Evolutionary conservation across 2,113 vertebrate genomes (phyloP), one percentile per base, ranked within the genome.

Genomic region (Bagarius yarrelli): DNA sequence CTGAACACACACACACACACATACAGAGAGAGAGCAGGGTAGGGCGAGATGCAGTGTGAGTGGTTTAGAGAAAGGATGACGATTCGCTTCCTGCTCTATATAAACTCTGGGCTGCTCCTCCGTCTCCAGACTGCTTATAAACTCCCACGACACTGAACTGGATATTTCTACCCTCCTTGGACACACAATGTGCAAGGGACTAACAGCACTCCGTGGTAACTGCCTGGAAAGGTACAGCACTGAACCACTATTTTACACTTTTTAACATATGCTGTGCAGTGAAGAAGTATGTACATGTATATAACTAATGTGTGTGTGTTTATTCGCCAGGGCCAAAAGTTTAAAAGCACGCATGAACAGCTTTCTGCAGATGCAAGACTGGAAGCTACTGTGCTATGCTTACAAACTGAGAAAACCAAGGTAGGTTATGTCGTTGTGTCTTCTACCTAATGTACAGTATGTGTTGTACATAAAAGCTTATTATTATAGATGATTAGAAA

Each of bases 171-270:
- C 80, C 36, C 82, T 67, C 81, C n/a, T 72, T 53, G 60, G 81
- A 60, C 86, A 90, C 88, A 90, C 82, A 86, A 95, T 97, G 95
- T 96, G 95, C 87, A 94, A 90, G 87, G 95, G 92, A 83, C 88
- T 96, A 81, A 80, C 93, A 83, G 83, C 90, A 0, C 92, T 96
- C 78, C 93, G 95, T 23, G 87, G 87, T 87, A 87, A 91, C 89
- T 96, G 94, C 88, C 86, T 96, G 89, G 95, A 98, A 89, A 96
- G 96, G 95, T 98, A 95, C 89, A 90, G 78, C 69, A 52, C 78
- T 83, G 80, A 78, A 73, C 15, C 50, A 60, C 5, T 16, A 0
- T 16, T 47, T 18, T 27, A 19, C 2, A 81, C 27, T 36, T 71
- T 47, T 27, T 3, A 70, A 19, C 30, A 23, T 44, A 44, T 9